Conservation (phyloP, 2,113 vertebrate species). For the Sporophila hypoxantha region DNA sequence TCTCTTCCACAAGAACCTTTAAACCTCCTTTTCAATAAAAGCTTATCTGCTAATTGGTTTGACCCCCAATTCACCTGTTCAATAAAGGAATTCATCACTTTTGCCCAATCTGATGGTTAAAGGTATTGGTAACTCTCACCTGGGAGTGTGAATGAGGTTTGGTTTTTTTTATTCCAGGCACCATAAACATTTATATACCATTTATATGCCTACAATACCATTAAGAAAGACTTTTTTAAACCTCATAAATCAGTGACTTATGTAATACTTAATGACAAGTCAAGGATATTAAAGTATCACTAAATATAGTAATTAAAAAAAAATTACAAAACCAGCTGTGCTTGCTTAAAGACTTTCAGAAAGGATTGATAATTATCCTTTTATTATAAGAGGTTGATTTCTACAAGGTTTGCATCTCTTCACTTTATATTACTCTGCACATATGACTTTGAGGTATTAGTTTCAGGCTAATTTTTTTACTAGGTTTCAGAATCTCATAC, state of each 20-base stretch:
- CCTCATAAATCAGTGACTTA: neutral
- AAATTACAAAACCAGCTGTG: neutral
- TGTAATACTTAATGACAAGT: neutral
- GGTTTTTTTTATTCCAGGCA: neutral
- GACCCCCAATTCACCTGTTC: neutral
- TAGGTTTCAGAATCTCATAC: neutral
- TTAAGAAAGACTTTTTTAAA: neutral
- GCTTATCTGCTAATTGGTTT: constrained; percentile 41
- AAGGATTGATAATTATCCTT: constrained; percentile 30
- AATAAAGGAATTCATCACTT: neutral
- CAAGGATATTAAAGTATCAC: neutral
- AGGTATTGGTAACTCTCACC: neutral
- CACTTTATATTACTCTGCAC: neutral
- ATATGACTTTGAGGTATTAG: neutral
- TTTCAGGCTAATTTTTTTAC: neutral
- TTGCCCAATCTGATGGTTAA: neutral
- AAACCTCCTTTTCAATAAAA: neutral
- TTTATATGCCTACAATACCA: neutral
- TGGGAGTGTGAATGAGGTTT: neutral
- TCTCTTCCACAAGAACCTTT: neutral
- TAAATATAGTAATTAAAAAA: neutral
- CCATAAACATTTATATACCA: neutral
- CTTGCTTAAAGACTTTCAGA: neutral
- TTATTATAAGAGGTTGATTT: neutral
- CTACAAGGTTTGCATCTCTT: neutral